Evolutionary conservation across 2,888 invertebrate species (phyloP).

Genomic region (Artemia sp.): DNA sequence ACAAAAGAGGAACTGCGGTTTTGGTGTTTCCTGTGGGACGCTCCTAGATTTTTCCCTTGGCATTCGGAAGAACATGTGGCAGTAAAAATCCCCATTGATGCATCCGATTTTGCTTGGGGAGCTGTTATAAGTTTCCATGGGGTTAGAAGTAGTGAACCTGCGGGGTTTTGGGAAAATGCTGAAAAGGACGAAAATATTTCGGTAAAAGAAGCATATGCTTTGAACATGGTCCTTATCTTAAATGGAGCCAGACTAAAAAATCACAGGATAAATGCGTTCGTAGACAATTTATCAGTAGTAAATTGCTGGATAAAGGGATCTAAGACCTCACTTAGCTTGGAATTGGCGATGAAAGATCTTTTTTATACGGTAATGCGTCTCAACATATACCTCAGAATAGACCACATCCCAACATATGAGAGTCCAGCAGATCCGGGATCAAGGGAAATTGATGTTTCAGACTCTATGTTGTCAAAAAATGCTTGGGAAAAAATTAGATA

Average conservation of each 20-base stretch:
- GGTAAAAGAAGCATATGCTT: background rate
- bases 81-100: background rate
- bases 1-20: background rate
- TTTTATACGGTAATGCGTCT: background rate
- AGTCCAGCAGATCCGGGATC: background rate
- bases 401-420: background rate
- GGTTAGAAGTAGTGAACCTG: background rate
- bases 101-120: background rate
- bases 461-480: background rate
- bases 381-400: background rate
- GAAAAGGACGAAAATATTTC: background rate
- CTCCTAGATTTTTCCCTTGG: background rate
- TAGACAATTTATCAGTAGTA: background rate
- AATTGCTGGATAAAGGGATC: background rate
- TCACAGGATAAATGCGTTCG: background rate
- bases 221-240: background rate
- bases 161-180: background rate
- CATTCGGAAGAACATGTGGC: background rate
- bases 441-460: background rate
- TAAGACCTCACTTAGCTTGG: background rate
- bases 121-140: background rate
- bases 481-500: background rate
- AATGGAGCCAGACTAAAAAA: background rate
- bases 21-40: background rate
- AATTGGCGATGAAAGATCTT: background rate